Conservation (phyloP, 2,113 vertebrate species). For the Aptenodytes forsteri region DNA sequence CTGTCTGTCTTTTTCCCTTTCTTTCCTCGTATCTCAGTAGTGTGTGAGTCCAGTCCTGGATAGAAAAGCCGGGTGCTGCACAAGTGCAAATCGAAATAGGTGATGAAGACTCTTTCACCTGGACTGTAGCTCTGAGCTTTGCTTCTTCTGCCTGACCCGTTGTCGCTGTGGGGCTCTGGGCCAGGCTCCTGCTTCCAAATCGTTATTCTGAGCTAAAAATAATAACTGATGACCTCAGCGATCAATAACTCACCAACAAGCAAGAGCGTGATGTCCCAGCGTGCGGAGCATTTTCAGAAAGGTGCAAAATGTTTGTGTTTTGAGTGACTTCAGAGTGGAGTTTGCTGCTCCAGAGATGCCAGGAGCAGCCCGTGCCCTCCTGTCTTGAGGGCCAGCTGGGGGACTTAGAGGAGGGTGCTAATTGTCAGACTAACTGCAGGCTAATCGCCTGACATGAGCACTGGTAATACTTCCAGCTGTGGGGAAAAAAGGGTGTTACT, state of each 20-base stretch:
- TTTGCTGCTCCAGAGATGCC: background rate
- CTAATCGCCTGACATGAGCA: background rate
- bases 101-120: background rate
- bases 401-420: background rate
- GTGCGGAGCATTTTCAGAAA: background rate
- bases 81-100: background rate
- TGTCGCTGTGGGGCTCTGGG: background rate
- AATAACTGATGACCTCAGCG: background rate
- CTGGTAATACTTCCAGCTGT: background rate
- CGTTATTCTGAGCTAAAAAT: background rate
- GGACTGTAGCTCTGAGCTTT: background rate
- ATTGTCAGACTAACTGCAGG: background rate
- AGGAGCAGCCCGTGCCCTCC: background rate
- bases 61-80: background rate
- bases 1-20: background rate
- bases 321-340: background rate
- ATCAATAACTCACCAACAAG: background rate
- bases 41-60: too few species aligned
- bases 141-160: background rate
- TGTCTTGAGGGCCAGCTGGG: background rate
- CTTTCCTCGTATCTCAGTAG: background rate
- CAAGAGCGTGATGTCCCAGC: rapidly evolving
- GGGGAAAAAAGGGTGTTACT: background rate
- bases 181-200: background rate
- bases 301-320: background rate